These are phyloP conservation scores for Psittacara wagleri DNA, from an alignment of 2,113 vertebrate species.

Conservation along the genomic window DNA sequence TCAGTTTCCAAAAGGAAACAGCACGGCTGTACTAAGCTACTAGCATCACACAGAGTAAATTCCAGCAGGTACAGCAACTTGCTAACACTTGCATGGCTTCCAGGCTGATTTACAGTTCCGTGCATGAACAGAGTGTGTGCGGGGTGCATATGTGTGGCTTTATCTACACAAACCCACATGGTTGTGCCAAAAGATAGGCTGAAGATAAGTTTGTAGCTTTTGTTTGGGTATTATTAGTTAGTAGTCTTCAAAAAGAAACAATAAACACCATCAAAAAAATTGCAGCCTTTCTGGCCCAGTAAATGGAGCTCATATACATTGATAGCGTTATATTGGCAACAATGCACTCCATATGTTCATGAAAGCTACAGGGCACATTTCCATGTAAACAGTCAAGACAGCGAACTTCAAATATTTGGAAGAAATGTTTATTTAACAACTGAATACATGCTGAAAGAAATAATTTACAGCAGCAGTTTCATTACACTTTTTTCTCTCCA, in stretches of 20 bases:
- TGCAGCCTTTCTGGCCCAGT: background rate
- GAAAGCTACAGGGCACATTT: conserved; percentile 35
- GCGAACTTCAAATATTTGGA: conserved; percentile 83
- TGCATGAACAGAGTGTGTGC: background rate
- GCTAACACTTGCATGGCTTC: background rate
- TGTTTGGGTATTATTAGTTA: background rate
- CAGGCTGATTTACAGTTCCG: background rate
- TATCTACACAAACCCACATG: background rate
- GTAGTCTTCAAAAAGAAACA: background rate
- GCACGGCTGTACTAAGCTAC: background rate
- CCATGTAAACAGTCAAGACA: conserved; percentile 68
- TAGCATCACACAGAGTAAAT: background rate
- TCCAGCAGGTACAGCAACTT: background rate
- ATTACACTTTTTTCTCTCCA: conserved; percentile 78
- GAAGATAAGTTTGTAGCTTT: background rate
- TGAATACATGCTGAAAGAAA: conserved; percentile 93
- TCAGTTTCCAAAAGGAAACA: background rate
- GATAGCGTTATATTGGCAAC: background rate
- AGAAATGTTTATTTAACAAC: conserved; percentile 98
- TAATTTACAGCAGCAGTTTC: conserved; percentile 93
- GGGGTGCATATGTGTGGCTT: background rate
- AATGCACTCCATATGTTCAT: conserved; percentile 9
- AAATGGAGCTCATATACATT: background rate
- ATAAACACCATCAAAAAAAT: background rate
- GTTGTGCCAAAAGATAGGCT: background rate